Evolutionary conservation across 2,888 invertebrate species (phyloP).

Genomic region (Thumatha senex): DNA sequence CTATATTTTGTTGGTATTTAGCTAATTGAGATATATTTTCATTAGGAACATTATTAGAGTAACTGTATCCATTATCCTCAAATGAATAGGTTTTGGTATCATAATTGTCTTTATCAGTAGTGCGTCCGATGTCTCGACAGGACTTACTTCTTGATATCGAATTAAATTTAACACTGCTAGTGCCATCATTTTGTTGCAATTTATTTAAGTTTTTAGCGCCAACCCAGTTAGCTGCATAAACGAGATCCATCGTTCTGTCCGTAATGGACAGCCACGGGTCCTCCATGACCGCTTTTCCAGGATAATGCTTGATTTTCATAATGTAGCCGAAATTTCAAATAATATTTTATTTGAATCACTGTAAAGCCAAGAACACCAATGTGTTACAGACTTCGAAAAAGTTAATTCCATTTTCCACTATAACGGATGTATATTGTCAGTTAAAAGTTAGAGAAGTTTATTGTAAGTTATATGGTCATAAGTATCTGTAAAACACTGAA

Average conservation of each 20-base stretch:
- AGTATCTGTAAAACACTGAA: constrained; percentile 25
- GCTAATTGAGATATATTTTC: constrained; percentile 82
- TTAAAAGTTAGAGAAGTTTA: constrained; percentile 31
- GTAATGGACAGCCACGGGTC: constrained; percentile 87
- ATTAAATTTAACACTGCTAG: constrained; percentile 66
- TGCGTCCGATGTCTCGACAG: constrained; percentile 72
- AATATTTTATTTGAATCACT: constrained; percentile 26
- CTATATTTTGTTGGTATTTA: constrained; percentile 85
- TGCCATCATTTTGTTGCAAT: constrained; percentile 63
- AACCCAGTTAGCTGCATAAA: constrained; percentile 94
- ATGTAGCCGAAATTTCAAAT: constrained; percentile 40
- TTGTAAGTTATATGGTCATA: too few species aligned
- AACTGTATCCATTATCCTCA: constrained; percentile 62
- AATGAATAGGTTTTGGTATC: constrained; percentile 57
- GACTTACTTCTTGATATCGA: constrained; percentile 80
- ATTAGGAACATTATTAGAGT: constrained; percentile 61
- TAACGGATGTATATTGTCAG: constrained; percentile 21
- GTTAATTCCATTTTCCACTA: constrained; percentile 51
- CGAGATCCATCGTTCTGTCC: constrained; percentile 88
- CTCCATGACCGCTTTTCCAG: constrained; percentile 92
- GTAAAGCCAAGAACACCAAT: constrained; percentile 22
- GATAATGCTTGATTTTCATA: constrained; percentile 94
- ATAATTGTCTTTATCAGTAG: constrained; percentile 59
- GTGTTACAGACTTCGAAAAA: constrained; percentile 20
- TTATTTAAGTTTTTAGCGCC: constrained; percentile 85